Evolutionary conservation across 2,888 invertebrate species (phyloP), one percentile per base, ranked within the genome.

Genomic region (Tachina fera): DNA sequence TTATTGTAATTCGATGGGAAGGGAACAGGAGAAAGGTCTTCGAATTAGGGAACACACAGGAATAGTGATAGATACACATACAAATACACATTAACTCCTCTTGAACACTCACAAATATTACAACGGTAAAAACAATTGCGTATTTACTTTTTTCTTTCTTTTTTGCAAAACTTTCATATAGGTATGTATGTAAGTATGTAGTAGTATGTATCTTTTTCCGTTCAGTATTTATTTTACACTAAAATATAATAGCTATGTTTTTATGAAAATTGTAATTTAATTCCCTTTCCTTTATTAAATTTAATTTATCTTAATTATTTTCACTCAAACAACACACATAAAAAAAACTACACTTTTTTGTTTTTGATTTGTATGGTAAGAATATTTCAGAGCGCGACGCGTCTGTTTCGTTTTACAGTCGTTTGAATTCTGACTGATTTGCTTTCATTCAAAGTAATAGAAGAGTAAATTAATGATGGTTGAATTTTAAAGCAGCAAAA

Each of bases 381-480:
- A 51, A 67, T 56, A 77, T 47, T 16, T 72, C 47, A 65, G 71
- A 22, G 82, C 78, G 85, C 85, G 76, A 82, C 82, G 68, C 70
- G 82, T 82, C 78, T 60, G 63, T 82, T 82, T 45, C 78, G 85
- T 82, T 82, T 75, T 71, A 78, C 72, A 63, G 78, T 78, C 78
- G 78, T 85, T 85, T 82, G 81, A 70, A 70, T 82, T 85, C 85
- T 85, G 85, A 78, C 81, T 75, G 61, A 56, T 41, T 74, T 79
- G 43, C 31, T 51, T 61, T 51, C 74, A 74, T 51, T 67, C 60
- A 67, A 67, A 74, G 53, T 60, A 72, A 58, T 58, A 31, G 39
- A 56, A 79, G 58, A 84, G 75, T 76, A 79, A 75, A 77, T 79
- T 47, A 65, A 76, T 68, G 61, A 45, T 63, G 78, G 67, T 78